Base-by-base conservation (phyloP, 2,797 vertebrate genomes). In the Parauchenoglanis punctatus region DNA sequence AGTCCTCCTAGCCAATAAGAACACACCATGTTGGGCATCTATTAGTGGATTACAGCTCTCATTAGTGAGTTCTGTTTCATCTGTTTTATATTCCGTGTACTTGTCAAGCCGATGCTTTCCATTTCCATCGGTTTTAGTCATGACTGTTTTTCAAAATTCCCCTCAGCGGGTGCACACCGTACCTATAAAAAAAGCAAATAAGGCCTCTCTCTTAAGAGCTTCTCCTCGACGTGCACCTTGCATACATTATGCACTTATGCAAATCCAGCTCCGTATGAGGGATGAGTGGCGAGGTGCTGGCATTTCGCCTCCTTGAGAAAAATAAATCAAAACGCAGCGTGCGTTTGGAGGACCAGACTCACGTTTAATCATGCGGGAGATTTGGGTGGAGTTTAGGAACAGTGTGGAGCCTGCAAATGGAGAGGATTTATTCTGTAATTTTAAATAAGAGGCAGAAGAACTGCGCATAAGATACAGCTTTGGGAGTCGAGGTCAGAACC, bases 201-300 rank as follows among this genome's bases (percentile, higher is more conserved):
- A 90, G 73, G 85, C 87, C 81, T 68, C 86, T 92, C 93, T 94
- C 93, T 93, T 93, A 91, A 94, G 94, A 91, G 91, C 87, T 90
- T 90, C 93, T 94, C 91, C 75, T 77, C 90, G 91, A 92, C 92
- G 92, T 90, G 89, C 91, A 91, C 91, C 94, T 93, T 92, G 87
- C 88, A 94, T 95, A 93, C 92, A 94, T 96, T 94, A 96, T 96
- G 93, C 91, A 95, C 87, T 94, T 93, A 95, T 96, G 95, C 92
- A 94, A 95, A 96, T 95, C 86, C 0, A 2, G 56, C 82, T 86
- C 86, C 17, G 84, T 75, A 78, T 88, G 86, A 89, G 84, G 84
- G 73, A 90, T 91, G 86, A 75, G 81, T 40, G 40, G 81, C 35
- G 85, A 89, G 87, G 25, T 70, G 25, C 67, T 61, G 44, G 76